Conservation (phyloP, 2,113 vertebrate genomes). For the Megaceryle maxima region DNA sequence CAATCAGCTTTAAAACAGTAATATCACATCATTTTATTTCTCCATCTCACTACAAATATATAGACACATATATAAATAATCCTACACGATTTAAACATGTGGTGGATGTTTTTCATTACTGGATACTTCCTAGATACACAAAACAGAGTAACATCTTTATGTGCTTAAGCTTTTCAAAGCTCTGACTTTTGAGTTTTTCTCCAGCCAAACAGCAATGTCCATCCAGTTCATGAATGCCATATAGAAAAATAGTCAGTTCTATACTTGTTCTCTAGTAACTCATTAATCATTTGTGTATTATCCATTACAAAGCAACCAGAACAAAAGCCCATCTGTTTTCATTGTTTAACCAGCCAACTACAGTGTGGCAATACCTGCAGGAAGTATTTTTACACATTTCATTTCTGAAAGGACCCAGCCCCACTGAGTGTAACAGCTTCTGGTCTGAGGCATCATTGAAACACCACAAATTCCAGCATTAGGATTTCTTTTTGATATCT, state of each 20-base stretch:
- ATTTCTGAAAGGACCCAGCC: background rate
- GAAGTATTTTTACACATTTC: background rate
- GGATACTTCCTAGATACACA: slow-evolving; percentile 38
- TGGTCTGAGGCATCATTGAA: background rate
- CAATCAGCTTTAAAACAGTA: slow-evolving; percentile 46
- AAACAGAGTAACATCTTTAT: slow-evolving; percentile 58
- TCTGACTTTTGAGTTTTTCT: slow-evolving; percentile 56
- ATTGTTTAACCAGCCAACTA: slow-evolving; percentile 42
- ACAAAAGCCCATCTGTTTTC: slow-evolving; percentile 39
- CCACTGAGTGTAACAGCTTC: background rate
- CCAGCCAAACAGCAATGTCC: slow-evolving; percentile 49
- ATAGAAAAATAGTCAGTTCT: slow-evolving; percentile 48
- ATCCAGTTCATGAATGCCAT: slow-evolving; percentile 48
- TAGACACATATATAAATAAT: background rate
- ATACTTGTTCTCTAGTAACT: slow-evolving; percentile 54
- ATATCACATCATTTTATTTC: slow-evolving; percentile 27
- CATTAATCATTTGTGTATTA: slow-evolving; percentile 67
- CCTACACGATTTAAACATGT: slow-evolving; percentile 41
- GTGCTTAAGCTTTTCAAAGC: slow-evolving; percentile 55
- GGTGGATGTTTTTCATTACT: slow-evolving; percentile 65
- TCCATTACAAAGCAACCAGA: slow-evolving; percentile 31
- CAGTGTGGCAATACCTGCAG: background rate
- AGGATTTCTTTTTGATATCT: background rate
- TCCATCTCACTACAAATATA: slow-evolving; percentile 7
- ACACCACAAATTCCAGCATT: background rate